Evolutionary conservation across 2,113 vertebrate species (phyloP).

Genomic region (Pavo muticus): DNA sequence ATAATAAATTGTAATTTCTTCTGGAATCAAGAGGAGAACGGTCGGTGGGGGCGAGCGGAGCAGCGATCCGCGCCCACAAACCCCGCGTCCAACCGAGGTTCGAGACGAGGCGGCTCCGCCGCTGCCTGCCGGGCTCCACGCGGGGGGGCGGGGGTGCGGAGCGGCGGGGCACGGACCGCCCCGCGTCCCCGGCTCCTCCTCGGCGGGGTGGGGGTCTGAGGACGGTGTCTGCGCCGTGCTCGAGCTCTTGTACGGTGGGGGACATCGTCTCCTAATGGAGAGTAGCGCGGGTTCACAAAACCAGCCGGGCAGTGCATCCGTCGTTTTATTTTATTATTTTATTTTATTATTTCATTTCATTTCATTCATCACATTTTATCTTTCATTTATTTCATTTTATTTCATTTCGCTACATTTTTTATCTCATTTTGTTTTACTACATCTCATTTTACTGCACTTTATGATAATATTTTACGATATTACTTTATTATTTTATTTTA

Average conservation of each 20-base stretch:
- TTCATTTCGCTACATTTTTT: not conserved
- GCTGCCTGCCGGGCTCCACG: not conserved
- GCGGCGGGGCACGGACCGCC: no score
- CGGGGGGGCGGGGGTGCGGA: not conserved
- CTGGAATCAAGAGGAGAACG: not conserved
- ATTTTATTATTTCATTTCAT: not conserved
- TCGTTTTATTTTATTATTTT: not conserved
- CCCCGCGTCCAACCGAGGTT: no score
- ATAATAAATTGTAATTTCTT: not conserved
- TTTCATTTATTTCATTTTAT: no score
- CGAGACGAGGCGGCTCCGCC: not conserved
- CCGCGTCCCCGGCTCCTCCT: no score
- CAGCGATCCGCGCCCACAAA: not conserved
- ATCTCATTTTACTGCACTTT: not conserved
- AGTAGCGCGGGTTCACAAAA: rapidly evolving
- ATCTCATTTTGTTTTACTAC: not conserved
- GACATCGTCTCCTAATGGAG: not conserved
- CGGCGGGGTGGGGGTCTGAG: not conserved
- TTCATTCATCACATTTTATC: not conserved
- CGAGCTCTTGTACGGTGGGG: rapidly evolving
- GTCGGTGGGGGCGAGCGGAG: not conserved
- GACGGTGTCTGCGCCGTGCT: not conserved
- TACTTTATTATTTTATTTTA: no score
- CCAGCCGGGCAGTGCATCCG: not conserved
- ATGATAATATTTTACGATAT: no score